Evolutionary conservation across 2,888 invertebrate genomes (phyloP).

Genomic region (Monoplex corrugatus): DNA sequence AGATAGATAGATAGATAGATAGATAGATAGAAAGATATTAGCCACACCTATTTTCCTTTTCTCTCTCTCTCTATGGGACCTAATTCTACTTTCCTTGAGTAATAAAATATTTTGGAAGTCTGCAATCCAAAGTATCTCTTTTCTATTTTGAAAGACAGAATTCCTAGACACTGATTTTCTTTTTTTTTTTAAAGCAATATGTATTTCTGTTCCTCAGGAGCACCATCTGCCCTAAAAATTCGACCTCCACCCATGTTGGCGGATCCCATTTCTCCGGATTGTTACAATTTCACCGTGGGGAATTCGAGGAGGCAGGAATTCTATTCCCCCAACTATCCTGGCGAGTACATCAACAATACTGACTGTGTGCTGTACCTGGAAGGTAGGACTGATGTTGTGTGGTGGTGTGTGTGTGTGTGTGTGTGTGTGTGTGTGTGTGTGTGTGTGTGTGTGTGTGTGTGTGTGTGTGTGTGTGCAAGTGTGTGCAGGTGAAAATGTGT

Average conservation of each 20-base stretch:
- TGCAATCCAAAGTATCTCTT: background rate
- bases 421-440: no score
- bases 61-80: no score
- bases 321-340: slow-evolving; percentile 75
- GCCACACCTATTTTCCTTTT: no score
- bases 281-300: slow-evolving; percentile 76
- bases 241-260: slow-evolving; percentile 69
- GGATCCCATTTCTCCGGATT: slow-evolving; percentile 66
- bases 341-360: slow-evolving; percentile 73
- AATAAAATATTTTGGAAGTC: no score
- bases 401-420: no score
- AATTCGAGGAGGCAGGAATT: slow-evolving; percentile 74
- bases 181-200: background rate
- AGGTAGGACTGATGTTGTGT: slow-evolving; percentile 66
- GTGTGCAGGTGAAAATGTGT: no score
- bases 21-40: background rate
- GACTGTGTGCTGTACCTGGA: slow-evolving; percentile 75
- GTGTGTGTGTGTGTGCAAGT: no score
- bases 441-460: background rate
- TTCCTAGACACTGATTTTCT: background rate
- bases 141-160: no score
- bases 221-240: slow-evolving; percentile 60
- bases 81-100: no score
- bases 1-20: background rate
- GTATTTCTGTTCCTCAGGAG: slow-evolving; percentile 24